phyloP scores from a whole-genome alignment of 2,888 invertebrate genomes.

The Eurois occulta region DNA sequence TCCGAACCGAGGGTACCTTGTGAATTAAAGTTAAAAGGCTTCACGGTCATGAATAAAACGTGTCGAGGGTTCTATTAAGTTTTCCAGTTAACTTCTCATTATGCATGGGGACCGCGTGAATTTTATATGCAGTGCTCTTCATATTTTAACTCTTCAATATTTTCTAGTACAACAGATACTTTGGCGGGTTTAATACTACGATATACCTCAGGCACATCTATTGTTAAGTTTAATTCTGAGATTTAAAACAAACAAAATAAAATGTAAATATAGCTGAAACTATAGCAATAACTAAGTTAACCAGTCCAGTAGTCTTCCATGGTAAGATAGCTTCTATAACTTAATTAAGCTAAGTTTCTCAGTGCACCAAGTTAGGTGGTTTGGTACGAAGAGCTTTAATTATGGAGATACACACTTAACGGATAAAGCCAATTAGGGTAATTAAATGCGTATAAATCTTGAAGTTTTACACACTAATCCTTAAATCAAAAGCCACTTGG shows the following conservation, averaged over 20 bases:
- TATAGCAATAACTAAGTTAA: not conserved
- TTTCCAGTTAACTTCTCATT: conserved; percentile 81
- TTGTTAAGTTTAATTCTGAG: not conserved
- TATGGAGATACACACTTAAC: conserved; percentile 12
- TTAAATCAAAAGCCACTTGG: conserved; percentile 12
- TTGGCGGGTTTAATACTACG: not conserved
- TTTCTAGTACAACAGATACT: conserved; percentile 18
- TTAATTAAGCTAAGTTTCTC: conserved; percentile 18
- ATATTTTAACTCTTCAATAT: conserved; percentile 52
- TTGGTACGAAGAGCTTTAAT: conserved; percentile 3
- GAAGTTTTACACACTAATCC: conserved; percentile 18
- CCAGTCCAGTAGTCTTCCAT: not conserved
- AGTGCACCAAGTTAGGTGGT: conserved; percentile 2
- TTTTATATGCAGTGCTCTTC: conserved; percentile 63
- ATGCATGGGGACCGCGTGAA: conserved; percentile 64
- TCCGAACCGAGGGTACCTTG: conserved; percentile 70
- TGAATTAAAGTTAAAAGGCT: conserved; percentile 80
- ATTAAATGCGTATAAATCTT: conserved; percentile 31
- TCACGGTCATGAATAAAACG: conserved; percentile 81
- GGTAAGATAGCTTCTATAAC: conserved; percentile 8
- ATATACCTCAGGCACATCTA: not conserved
- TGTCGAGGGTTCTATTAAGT: conserved; percentile 79
- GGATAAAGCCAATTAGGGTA: conserved; percentile 34
- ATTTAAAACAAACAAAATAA: not conserved
- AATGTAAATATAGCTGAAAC: too few relatives aligned